Evolutionary conservation across 2,888 invertebrate species (phyloP).

Genomic region (Calephelis perditalis): DNA sequence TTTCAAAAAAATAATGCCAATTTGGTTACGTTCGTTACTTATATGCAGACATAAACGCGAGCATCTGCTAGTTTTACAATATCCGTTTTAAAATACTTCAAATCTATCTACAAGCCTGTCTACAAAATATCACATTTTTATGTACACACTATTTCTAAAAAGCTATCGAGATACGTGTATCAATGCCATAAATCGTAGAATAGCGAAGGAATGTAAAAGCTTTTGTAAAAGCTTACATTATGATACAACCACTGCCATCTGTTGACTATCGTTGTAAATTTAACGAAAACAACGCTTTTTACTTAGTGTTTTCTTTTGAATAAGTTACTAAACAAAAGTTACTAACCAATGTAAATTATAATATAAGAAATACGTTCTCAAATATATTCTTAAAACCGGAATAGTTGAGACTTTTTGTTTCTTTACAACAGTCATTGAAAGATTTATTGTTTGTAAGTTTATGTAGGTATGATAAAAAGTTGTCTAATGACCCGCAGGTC

Average conservation of each 20-base stretch:
- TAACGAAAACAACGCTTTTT: neutral
- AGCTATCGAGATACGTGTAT: neutral
- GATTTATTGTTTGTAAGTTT: neutral
- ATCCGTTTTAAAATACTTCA: no score
- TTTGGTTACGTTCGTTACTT: no score
- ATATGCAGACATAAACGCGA: no score
- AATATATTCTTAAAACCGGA: neutral
- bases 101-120: no score
- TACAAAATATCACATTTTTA: no score
- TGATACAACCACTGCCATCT: slow-evolving; percentile 4
- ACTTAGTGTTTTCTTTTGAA: neutral
- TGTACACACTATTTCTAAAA: no score
- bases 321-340: neutral
- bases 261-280: slow-evolving; percentile 1
- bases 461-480: neutral
- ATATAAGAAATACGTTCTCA: no score
- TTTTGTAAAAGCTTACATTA: neutral
- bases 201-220: slow-evolving; percentile 3
- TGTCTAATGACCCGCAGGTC: neutral
- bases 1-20: no score
- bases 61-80: no score
- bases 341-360: no score
- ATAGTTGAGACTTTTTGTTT: neutral
- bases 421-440: neutral
- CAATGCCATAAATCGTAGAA: neutral